Conservation (phyloP, 35 echinoderm and acorn worm genomes). For the Ophioderma brevispina region DNA sequence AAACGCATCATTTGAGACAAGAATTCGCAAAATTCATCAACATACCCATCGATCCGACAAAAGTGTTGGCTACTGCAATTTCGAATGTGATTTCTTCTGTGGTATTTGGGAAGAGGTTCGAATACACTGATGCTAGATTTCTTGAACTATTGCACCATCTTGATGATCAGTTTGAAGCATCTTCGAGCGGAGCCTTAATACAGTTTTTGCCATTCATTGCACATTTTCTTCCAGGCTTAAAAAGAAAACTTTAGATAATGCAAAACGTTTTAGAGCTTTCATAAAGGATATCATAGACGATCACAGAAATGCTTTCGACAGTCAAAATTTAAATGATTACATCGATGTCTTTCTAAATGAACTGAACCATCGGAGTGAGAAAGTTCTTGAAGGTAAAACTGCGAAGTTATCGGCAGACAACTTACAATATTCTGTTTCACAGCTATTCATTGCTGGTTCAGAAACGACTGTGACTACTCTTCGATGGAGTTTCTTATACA, state of each 20-base stretch:
- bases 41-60: background rate
- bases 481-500: slow-evolving; percentile 24
- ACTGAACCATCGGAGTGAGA: background rate
- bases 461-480: slow-evolving; percentile 15
- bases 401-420: background rate
- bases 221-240: background rate
- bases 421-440: background rate
- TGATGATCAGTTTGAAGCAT: too few species aligned
- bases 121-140: slow-evolving; percentile 38
- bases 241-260: background rate
- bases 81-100: slow-evolving; percentile 52
- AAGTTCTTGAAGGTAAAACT: background rate
- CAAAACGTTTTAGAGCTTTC: background rate
- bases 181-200: background rate
- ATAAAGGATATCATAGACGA: background rate
- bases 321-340: background rate
- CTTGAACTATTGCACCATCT: background rate
- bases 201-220: background rate
- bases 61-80: slow-evolving; percentile 13
- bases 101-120: slow-evolving; percentile 52
- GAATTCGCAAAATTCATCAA: background rate
- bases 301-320: background rate
- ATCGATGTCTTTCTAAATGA: slow-evolving; percentile 11
- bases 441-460: background rate
- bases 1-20: slow-evolving; percentile 16